Base-by-base conservation (phyloP, 2,797 vertebrate species). In the Melopsittacus undulatus region DNA sequence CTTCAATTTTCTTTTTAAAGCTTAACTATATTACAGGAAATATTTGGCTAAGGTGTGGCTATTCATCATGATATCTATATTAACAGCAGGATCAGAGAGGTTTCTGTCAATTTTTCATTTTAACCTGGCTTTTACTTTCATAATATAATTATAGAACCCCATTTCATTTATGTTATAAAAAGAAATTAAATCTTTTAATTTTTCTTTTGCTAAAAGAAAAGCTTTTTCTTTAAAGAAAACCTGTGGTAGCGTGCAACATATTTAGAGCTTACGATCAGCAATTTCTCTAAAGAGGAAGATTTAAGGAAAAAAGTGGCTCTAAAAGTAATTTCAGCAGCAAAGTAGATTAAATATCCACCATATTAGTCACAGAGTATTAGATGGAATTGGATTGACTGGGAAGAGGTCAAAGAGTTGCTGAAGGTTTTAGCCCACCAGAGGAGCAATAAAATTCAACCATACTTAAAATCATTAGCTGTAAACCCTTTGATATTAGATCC, bases 281-380 rank as follows among this genome's bases (percentile, higher is more conserved):
- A 95, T 97, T 98, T 97, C 95, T 97, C 95, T 96, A 96, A 92
- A 95, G 94, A 96, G 92, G 93, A 97, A 97, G 95, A 97, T 98
- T 98, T 97, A 91, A 90, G 46, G 20, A 80, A 95, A 97, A 96
- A 96, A 96, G 88, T 96, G 96, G 89, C 91, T 97, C 96, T 95
- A 95, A 97, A 98, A 98, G 97, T 97, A 96, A 98, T 98, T 97
- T 98, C 97, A 97, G 96, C 94, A 95, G 97, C 95, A 97, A 97
- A 98, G 97, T 98, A 98, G 97, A 98, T 98, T 98, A 98, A 98
- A 98, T 98, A 98, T 96, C 98, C 95, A 95, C 96, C 96, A 97
- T 98, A 97, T 98, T 98, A 98, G 98, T 98, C 98, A 98, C 97
- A 98, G 96, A 97, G 98, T 97, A 98, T 98, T 98, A 98, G 96